Evolutionary conservation across 92 coral and sea anemone genomes (phyloP), one percentile per base, ranked within the genome.

Genomic region (Desmophyllum pertusum): DNA sequence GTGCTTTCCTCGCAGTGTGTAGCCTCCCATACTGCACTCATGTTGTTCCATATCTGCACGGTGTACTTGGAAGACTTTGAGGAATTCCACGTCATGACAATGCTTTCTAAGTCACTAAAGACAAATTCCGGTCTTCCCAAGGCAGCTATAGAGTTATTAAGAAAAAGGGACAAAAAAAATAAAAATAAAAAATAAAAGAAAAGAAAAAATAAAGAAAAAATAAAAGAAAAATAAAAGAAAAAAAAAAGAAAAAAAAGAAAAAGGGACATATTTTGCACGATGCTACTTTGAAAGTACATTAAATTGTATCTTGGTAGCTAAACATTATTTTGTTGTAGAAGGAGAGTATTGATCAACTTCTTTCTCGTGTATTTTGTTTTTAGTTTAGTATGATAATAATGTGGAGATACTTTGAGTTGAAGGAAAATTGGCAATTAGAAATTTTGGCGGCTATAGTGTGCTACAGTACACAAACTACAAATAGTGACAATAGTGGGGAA

Each of bases 41-140:
- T 13, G 27, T 76, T 76, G 50, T 36, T 76, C 80, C 80, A 76
- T 17, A 52, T 52, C 46, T 76, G 80, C 25, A 76, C 80, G 3
- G 35, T 55, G 66, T 21, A 76, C 9, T 36, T 76, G 53, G 67
- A 52, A 37, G 62, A 21, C 42, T 36, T 35, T 21, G 67, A 76
- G 46, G 68, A 52, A 0, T 10, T 52, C 80, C 80, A 76, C 3
- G 10, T 37, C 40, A 76, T 21, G 13, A 18, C 39, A 76, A 76
- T 14, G 48, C 48, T 76, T 35, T 9, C 19, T 3, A 53, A 76
- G 80, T 76, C 67, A 57, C 80, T 76, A 8, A 25, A n/a, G 67
- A 76, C 67, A 51, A 53, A 76, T 76, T 36, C 68, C 21, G 80
- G 80, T 21, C 46, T 53, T 13, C 31, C 67, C 31, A 55, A 13